Evolutionary conservation across 2,888 invertebrate species (phyloP).

Genomic region (Eupithecia vulgata): DNA sequence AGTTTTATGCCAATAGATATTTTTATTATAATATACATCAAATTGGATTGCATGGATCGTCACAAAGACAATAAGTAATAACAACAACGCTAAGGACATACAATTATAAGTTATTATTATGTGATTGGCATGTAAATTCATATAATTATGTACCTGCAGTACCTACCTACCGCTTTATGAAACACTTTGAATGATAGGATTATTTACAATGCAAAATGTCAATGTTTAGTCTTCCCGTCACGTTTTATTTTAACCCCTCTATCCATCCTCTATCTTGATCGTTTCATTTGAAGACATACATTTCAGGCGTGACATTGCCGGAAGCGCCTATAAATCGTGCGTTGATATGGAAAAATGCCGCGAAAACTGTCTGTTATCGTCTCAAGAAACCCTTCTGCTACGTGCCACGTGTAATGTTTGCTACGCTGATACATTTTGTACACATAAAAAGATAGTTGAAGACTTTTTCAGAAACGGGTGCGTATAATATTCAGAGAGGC

Average conservation of each 20-base stretch:
- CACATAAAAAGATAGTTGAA: constrained; percentile 10
- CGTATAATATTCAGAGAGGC: constrained; percentile 54
- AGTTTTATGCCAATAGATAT: not conserved
- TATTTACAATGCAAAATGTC: constrained; percentile 32
- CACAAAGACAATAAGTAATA: not conserved
- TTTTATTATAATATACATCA: not conserved
- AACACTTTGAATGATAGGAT: constrained; percentile 8
- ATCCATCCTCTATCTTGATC: constrained; percentile 57
- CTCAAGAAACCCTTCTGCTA: constrained; percentile 52
- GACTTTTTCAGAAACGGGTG: not conserved
- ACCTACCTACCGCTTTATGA: not conserved
- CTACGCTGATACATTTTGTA: constrained; percentile 27
- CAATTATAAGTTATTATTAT: not conserved
- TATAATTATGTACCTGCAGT: no score
- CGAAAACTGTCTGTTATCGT: constrained; percentile 66
- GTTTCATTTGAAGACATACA: constrained; percentile 64
- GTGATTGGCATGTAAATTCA: not conserved
- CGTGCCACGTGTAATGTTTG: constrained; percentile 55
- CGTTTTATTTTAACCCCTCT: constrained; percentile 47
- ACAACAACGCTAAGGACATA: no score
- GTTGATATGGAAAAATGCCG: constrained; percentile 69
- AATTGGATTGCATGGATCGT: not conserved
- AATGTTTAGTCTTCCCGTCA: constrained; percentile 50
- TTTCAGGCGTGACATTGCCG: constrained; percentile 68
- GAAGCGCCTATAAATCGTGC: constrained; percentile 68